A percentile compares a stretch with the other conserved stretches of the same genome.
phyloP scores from a whole-genome alignment of 2,888 invertebrate species.

The Chrysolina oricalcia region DNA sequence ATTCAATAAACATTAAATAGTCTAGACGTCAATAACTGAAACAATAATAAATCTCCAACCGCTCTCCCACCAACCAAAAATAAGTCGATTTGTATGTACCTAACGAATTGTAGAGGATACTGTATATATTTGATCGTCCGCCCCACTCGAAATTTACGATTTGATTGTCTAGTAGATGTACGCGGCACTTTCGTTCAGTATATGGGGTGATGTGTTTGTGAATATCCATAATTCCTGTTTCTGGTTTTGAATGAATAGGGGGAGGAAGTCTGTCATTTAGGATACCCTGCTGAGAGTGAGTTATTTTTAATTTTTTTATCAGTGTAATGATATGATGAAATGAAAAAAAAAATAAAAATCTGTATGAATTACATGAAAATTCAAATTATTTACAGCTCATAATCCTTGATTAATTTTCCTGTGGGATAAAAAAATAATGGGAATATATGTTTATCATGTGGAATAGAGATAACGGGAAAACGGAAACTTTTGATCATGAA shows the following conservation, averaged over 20 bases:
- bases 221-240: neutral
- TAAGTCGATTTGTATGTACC: neutral
- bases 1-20: neutral
- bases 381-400: too few relatives aligned
- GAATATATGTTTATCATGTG: too few relatives aligned
- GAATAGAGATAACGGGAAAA: too few relatives aligned
- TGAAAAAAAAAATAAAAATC: too few relatives aligned
- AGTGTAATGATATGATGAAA: too few relatives aligned
- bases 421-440: too few relatives aligned
- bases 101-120: neutral
- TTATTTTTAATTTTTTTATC: neutral
- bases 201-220: conserved; percentile 14
- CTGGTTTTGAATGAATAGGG: neutral
- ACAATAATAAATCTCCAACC: neutral
- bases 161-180: neutral
- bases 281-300: neutral
- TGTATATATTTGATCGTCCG: conserved; percentile 2
- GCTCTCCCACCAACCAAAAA: neutral
- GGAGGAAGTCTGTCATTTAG: neutral
- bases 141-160: neutral
- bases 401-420: too few relatives aligned
- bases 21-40: neutral
- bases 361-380: too few relatives aligned
- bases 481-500: too few relatives aligned
- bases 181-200: neutral